Base-by-base conservation (phyloP, 2,888 invertebrate genomes). In the Suillia variegata region DNA sequence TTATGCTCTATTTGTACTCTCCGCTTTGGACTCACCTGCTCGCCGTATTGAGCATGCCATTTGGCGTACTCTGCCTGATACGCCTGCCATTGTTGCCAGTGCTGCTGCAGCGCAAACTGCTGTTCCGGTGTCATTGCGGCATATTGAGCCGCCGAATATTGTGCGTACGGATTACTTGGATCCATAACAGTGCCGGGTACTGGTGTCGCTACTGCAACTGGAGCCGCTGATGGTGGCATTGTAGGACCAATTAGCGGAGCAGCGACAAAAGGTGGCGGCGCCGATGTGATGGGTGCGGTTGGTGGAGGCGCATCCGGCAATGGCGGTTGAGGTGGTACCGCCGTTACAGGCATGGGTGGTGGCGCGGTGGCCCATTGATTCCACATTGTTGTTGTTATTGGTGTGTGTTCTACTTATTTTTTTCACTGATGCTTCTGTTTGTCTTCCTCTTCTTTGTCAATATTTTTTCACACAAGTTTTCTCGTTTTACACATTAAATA, bases 11-110 rank as follows among this genome's bases (percentile, higher is more conserved):
- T n/a, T n/a, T n/a, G n/a, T n/a, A n/a, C n/a, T n/a, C n/a, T n/a
- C n/a, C n/a, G n/a, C n/a, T n/a, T n/a, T n/a, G n/a, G n/a, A 63
- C 66, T 66, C 59, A 82, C 82, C 73, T 81, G 81, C 59, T 82
- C 82, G 6, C 82, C 82, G 62, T 82, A 82, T 61, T 81, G 81
- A 1, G 81, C 81, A 68, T 81, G 80, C 82, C 82, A 82, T 52
- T 79, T 80, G 6, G 82, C 81, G 56, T 81, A 82, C 58, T 82
- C 81, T 31, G 79, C 77, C 24, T 82, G 80, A 66, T 82, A 81
- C 1, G 76, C 75, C 62, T 82, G 82, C 82, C 82, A 82, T 67
- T 82, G 82, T 60, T 80, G 80, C 80, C 81, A 81, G 64, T 82
- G 80, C 57, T 81, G 81, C 54, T 81, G 81, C 31, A 82, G 65